Conservation (phyloP, 1,140 invertebrate genomes). For the Heliconius hermathena region DNA sequence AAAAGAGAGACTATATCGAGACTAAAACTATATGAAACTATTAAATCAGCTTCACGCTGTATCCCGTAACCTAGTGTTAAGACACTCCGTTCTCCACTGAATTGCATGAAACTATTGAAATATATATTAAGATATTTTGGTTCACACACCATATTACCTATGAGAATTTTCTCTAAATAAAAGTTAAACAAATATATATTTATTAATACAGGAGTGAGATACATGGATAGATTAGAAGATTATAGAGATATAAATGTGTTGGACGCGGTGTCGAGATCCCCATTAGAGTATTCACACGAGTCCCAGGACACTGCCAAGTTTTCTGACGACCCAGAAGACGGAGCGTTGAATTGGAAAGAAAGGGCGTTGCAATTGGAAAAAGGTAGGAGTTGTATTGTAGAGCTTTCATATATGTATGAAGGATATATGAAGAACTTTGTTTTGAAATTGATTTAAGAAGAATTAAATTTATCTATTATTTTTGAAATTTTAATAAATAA, state of each 20-base stretch:
- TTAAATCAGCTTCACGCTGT: too few relatives aligned
- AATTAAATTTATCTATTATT: neutral
- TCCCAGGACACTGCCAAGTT: conserved; percentile 57
- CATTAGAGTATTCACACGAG: conserved; percentile 67
- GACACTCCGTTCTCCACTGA: too few relatives aligned
- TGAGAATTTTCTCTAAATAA: too few relatives aligned
- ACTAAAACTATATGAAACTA: too few relatives aligned
- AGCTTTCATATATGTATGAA: neutral
- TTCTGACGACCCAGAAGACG: conserved; percentile 70
- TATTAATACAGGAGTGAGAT: conserved; percentile 51
- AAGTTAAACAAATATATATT: neutral
- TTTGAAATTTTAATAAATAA: too few relatives aligned
- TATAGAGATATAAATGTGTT: conserved; percentile 55
- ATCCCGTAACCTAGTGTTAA: too few relatives aligned
- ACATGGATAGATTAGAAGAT: conserved; percentile 58
- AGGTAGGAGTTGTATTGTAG: conserved; percentile 54
- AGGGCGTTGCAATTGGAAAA: conserved; percentile 83
- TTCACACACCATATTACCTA: too few relatives aligned
- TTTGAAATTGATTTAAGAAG: neutral
- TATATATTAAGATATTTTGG: too few relatives aligned
- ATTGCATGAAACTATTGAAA: too few relatives aligned
- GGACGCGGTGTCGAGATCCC: conserved; percentile 63
- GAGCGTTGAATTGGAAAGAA: conserved; percentile 80
- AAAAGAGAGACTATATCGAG: too few relatives aligned
- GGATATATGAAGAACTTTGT: neutral